Conservation (phyloP, 2,888 invertebrate genomes). For the Germaria angustata region DNA sequence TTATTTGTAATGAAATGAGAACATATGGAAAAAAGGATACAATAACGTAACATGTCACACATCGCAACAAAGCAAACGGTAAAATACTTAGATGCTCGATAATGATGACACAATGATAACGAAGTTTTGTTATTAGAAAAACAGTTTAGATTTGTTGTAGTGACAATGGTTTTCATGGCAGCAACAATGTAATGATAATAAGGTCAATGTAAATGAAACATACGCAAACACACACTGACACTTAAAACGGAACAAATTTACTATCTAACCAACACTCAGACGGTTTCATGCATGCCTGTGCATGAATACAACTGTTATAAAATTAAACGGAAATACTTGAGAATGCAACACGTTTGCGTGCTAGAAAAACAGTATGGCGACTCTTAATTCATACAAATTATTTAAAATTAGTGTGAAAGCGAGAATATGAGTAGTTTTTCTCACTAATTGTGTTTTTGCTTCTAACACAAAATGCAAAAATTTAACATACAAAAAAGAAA, state of each 20-base stretch:
- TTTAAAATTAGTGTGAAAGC: too few relatives aligned
- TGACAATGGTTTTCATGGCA: background rate
- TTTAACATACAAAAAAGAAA: too few relatives aligned
- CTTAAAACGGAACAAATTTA: conserved; percentile 5
- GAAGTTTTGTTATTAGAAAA: background rate
- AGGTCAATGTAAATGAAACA: conserved; percentile 41
- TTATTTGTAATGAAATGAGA: too few relatives aligned
- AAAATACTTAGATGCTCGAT: background rate
- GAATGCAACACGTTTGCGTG: background rate
- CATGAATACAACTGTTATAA: background rate
- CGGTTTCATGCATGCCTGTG: too few relatives aligned
- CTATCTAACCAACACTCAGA: too few relatives aligned
- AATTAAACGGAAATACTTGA: conserved; percentile 17
- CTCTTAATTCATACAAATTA: too few relatives aligned
- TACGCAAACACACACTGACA: background rate
- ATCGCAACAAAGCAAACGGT: background rate
- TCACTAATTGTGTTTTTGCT: too few relatives aligned
- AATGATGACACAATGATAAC: background rate
- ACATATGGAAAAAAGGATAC: too few relatives aligned
- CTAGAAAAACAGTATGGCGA: background rate
- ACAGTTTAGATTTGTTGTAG: background rate
- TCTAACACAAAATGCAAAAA: too few relatives aligned
- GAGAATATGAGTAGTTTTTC: too few relatives aligned
- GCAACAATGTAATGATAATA: conserved; percentile 20
- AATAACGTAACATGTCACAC: background rate